A percentile compares a stretch with the other conserved stretches of the same genome.
phyloP scores from a whole-genome alignment of 2,113 vertebrate species.

The Sclerurus mexicanus region DNA sequence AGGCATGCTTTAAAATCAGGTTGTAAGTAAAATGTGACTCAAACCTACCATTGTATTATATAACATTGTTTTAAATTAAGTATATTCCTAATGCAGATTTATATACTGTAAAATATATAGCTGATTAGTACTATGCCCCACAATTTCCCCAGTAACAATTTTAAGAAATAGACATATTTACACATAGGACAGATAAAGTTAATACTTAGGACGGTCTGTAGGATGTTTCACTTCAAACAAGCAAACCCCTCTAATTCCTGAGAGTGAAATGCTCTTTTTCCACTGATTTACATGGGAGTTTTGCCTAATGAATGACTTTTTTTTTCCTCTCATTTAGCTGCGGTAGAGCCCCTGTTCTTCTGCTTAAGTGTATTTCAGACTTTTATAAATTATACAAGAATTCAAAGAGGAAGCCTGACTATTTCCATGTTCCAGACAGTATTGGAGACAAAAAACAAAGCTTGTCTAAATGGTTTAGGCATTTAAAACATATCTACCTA shows the following conservation, averaged over 20 bases:
- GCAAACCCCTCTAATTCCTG: background rate
- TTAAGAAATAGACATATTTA: background rate
- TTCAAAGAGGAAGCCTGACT: background rate
- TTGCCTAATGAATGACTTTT: background rate
- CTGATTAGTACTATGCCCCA: background rate
- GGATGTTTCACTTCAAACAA: background rate
- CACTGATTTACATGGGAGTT: background rate
- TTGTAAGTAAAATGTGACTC: background rate
- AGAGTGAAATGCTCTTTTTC: background rate
- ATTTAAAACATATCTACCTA: background rate
- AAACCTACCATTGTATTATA: background rate
- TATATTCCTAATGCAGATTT: background rate
- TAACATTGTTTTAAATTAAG: background rate
- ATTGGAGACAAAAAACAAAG: background rate
- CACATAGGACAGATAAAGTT: background rate
- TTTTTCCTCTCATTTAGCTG: background rate
- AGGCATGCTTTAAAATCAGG: background rate
- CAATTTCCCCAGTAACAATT: background rate
- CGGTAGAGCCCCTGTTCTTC: background rate
- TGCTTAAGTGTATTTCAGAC: background rate
- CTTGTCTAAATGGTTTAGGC: background rate
- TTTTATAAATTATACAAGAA: background rate
- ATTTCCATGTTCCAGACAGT: background rate
- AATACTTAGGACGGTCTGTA: background rate
- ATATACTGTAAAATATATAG: background rate